A percentile compares a stretch with the other conserved stretches of the same genome.
Evolutionary conservation across 2,888 invertebrate species (phyloP).

Genomic region (Cephalotes varians): DNA sequence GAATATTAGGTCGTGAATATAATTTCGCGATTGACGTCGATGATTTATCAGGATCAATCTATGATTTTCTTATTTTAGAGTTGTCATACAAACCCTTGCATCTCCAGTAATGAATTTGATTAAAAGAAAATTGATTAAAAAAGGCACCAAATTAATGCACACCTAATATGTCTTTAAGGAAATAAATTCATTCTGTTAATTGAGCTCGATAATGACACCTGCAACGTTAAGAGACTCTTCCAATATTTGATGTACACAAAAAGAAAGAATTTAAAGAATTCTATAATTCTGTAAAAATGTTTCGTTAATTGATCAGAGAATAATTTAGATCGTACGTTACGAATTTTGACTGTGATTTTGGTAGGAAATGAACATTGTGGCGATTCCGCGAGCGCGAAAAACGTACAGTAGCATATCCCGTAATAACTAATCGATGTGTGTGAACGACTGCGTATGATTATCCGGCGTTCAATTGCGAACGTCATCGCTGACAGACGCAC

Average conservation of each 20-base stretch:
- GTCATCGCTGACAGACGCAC: slow-evolving; percentile 51
- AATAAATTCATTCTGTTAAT: not conserved
- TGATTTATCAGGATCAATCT: no score
- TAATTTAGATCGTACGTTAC: not conserved
- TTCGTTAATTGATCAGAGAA: not conserved
- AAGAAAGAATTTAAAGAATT: not conserved
- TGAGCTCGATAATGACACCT: not conserved
- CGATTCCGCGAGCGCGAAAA: not conserved
- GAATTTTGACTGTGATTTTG: not conserved
- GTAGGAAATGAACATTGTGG: not conserved
- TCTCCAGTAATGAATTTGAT: no score
- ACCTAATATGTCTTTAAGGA: not conserved
- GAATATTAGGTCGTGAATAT: no score
- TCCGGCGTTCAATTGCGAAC: no score
- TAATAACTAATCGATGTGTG: not conserved
- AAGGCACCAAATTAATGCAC: no score
- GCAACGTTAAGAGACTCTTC: not conserved
- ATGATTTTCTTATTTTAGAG: no score
- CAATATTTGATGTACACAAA: not conserved
- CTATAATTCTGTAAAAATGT: not conserved
- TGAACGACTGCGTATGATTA: not conserved
- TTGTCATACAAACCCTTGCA: no score
- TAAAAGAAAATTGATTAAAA: no score
- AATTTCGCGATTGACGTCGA: no score
- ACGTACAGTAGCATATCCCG: not conserved